Percentiles rank a stretch among this genome's conserved stretches.
Conservation (phyloP, 2,888 invertebrate species). For the Lydus trimaculatus region DNA sequence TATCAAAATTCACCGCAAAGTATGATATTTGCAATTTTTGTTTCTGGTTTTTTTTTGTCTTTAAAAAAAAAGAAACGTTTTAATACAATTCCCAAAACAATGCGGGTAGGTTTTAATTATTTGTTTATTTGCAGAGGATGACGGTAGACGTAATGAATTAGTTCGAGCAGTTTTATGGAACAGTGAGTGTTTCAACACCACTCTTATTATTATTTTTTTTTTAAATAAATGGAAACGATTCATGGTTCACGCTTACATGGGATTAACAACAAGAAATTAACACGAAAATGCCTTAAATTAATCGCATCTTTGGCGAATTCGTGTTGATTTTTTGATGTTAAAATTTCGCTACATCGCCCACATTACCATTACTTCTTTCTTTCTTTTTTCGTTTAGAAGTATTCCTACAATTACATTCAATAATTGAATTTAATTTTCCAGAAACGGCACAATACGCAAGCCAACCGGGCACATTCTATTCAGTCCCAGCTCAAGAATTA, state of each 20-base stretch:
- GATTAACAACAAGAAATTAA: background rate
- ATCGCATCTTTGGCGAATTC: background rate
- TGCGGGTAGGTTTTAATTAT: constrained; percentile 32
- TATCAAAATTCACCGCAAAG: constrained; percentile 69
- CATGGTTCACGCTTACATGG: background rate
- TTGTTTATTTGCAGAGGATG: constrained; percentile 69
- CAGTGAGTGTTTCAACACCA: constrained; percentile 68
- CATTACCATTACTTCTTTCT: background rate
- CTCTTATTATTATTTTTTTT: constrained; percentile 2
- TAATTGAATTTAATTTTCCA: constrained; percentile 45
- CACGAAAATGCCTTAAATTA: background rate
- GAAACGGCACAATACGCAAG: constrained; percentile 64
- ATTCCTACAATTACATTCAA: background rate
- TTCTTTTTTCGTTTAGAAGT: too few species aligned
- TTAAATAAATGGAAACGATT: background rate
- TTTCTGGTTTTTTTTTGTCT: background rate
- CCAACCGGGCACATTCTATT: constrained; percentile 63
- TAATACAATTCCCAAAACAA: background rate
- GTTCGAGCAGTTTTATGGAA: constrained; percentile 85
- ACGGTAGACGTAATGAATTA: constrained; percentile 80
- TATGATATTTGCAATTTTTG: constrained; percentile 56
- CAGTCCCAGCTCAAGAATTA: constrained; percentile 62
- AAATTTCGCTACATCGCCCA: background rate
- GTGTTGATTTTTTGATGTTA: background rate
- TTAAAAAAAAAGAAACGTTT: too few species aligned